A percentile compares a stretch with the other conserved stretches of the same genome.
phyloP scores from a whole-genome alignment of 2,797 vertebrate genomes.

The Austrolebias charrua region DNA sequence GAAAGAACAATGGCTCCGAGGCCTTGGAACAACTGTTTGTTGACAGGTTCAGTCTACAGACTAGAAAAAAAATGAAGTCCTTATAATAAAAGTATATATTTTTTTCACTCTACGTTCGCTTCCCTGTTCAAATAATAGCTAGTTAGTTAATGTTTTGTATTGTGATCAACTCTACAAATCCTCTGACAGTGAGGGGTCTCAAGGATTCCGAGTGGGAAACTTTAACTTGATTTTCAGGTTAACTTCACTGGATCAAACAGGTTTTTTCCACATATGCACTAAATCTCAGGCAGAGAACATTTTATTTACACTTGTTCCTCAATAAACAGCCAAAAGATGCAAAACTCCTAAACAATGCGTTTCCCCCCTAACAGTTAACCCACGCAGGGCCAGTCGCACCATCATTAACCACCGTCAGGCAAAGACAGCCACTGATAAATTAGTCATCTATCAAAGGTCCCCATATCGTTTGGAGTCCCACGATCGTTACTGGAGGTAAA shows the following conservation, averaged over 20 bases:
- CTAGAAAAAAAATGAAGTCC: constrained; percentile 38
- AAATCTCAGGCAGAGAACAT: not conserved
- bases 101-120: constrained; percentile 26
- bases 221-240: constrained; percentile 6
- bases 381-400: constrained; percentile 39
- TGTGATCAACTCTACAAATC: constrained; percentile 26
- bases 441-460: constrained; percentile 74
- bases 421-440: constrained; percentile 77
- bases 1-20: constrained; percentile 63
- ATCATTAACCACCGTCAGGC: constrained; percentile 75
- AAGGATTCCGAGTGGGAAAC: constrained; percentile 17
- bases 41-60: constrained; percentile 65
- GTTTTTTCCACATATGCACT: not conserved
- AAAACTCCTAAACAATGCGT: constrained; percentile 3
- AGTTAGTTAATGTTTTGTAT: constrained; percentile 41
- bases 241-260: not conserved
- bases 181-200: constrained; percentile 9
- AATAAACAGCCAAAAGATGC: not conserved
- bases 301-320: not conserved
- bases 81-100: constrained; percentile 48
- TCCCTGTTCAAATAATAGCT: constrained; percentile 19
- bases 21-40: constrained; percentile 64
- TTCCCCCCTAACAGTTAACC: constrained; percentile 39
- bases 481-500: constrained; percentile 74
- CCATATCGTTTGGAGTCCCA: constrained; percentile 68